These are phyloP conservation scores for Epinotia demarniana DNA, from an alignment of 2,888 invertebrate genomes.

Conservation along the genomic window DNA sequence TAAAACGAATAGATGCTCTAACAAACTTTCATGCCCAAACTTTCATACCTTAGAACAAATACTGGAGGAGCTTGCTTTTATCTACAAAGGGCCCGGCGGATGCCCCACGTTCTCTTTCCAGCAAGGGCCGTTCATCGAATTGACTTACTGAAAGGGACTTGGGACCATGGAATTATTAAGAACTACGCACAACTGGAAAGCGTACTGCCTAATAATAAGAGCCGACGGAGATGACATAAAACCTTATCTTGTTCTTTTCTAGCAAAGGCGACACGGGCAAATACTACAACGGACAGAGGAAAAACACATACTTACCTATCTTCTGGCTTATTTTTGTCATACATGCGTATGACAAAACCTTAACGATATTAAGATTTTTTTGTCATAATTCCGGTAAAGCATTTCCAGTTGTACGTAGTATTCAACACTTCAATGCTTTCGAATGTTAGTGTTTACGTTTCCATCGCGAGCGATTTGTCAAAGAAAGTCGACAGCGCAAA, in stretches of 20 bases:
- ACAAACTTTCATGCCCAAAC: conserved; percentile 38
- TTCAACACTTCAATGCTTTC: conserved; percentile 19
- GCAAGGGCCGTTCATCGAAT: conserved; percentile 56
- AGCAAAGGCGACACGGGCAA: not conserved
- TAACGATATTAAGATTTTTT: not conserved
- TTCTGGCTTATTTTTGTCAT: not conserved
- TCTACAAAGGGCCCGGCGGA: conserved; percentile 51
- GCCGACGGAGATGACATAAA: not conserved
- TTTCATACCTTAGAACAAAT: conserved; percentile 41
- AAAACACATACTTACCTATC: not conserved
- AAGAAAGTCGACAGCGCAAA: conserved; percentile 65
- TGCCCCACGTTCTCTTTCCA: conserved; percentile 41
- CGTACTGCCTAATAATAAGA: not conserved
- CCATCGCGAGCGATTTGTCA: conserved; percentile 69
- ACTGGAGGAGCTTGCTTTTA: conserved; percentile 51
- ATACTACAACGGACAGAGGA: not conserved
- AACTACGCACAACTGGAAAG: not conserved
- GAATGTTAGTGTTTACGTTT: conserved; percentile 59
- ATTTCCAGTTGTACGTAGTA: not conserved
- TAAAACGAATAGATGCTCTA: conserved; percentile 33
- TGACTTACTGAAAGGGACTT: conserved; percentile 53
- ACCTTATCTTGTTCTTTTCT: too few relatives aligned
- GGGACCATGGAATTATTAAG: conserved; percentile 15
- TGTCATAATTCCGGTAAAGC: not conserved
- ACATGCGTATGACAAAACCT: not conserved